Base-by-base conservation (phyloP, 92 coral and sea anemone species). In the Heteractis magnifica region DNA sequence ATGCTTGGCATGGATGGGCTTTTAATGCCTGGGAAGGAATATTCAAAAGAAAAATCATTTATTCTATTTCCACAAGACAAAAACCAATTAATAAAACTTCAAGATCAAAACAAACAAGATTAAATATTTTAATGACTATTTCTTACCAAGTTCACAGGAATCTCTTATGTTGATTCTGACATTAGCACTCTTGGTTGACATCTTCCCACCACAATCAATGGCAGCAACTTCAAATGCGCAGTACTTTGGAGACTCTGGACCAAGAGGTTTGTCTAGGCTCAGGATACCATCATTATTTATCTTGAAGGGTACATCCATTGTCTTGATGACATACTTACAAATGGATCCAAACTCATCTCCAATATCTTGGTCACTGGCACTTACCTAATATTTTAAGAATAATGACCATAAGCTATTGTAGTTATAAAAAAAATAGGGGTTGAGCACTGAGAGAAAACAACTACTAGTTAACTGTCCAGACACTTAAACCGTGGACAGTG, bases 211-310 rank as follows among this genome's bases (percentile, higher is more conserved):
- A 81, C 99, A 97, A 77, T 97, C 99, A 20, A 86, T 84, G 5
- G 99, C 99, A 78, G 93, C 83, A 20, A 97, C 94, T 71, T 87
- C 85, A 53, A 97, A 97, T 48, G 87, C 89, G 71, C 92, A 97
- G 77, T 77, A 81, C 20, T 82, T 82, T 6, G 90, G 87, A 56
- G 94, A 85, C 4, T 92, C 95, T 3, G 76, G 83, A 0, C 93
- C 95, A 49, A 97, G 86, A 0, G 99, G 92, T 19, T 78, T 77
- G 5, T 84, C 72, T 11, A 94, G 87, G 65, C 92, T 90, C 71
- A 97, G 79, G 13, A 94, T 83, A 71, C 99, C 99, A 41, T 81
- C 65, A 51, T 88, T 85, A 77, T 78, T 81, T 49, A 97, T 83
- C 49, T 77, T 80, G 89, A 97, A 94, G 68, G 97, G 95, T 14